A percentile compares a stretch with the other conserved stretches of the same genome.
Conservation (phyloP, 2,888 invertebrate species). For the Anthrax anthrax region DNA sequence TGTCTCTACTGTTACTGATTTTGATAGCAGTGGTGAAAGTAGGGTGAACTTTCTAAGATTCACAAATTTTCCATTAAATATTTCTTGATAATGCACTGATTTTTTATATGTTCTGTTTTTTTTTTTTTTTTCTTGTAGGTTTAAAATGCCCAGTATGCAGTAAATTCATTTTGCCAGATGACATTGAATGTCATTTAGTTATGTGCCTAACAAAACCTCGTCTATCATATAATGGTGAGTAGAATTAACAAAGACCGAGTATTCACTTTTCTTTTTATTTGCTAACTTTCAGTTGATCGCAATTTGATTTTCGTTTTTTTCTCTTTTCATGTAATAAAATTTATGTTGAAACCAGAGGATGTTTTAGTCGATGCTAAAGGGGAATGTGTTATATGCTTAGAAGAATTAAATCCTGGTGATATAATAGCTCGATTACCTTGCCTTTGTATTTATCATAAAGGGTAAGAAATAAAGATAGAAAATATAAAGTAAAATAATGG, state of each 20-base stretch:
- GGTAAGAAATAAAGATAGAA: slow-evolving; percentile 40
- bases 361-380: slow-evolving; percentile 91
- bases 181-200: slow-evolving; percentile 97
- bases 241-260: neutral
- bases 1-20: too few species aligned
- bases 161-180: slow-evolving; percentile 95
- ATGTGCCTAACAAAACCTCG: slow-evolving; percentile 99
- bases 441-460: slow-evolving; percentile 98
- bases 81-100: too few species aligned
- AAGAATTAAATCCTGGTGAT: slow-evolving; percentile 89
- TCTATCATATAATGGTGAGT: slow-evolving; percentile 92
- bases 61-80: too few species aligned
- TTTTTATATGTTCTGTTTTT: too few species aligned
- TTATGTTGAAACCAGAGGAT: too few species aligned
- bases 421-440: slow-evolving; percentile 97
- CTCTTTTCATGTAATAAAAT: too few species aligned
- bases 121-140: slow-evolving; percentile 52
- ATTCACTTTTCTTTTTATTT: too few species aligned
- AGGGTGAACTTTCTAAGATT: too few species aligned
- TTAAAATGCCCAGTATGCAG: slow-evolving; percentile 99
- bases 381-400: slow-evolving; percentile 97
- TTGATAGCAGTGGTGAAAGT: too few species aligned
- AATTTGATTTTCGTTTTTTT: neutral
- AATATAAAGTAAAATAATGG: neutral
- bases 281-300: too few species aligned